A percentile compares a stretch with the other conserved stretches of the same genome.
Conservation (phyloP, 92 coral and sea anemone genomes). For the Heliopora coerulea region DNA sequence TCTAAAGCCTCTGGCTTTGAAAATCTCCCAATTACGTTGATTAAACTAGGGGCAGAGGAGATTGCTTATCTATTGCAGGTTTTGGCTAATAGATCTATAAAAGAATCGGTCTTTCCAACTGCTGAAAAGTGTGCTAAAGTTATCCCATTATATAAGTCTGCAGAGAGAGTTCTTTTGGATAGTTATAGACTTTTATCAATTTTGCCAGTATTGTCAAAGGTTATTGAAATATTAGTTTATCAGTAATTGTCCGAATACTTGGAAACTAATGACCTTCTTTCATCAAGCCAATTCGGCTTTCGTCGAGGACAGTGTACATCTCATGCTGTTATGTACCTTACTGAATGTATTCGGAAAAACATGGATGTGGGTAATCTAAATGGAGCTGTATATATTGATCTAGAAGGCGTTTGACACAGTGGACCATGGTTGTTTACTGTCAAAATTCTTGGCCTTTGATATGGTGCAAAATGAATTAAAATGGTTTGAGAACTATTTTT, state of each 20-base stretch:
- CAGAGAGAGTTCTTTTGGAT: too few species aligned
- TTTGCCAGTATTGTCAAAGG: too few species aligned
- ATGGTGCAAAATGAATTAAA: too few species aligned
- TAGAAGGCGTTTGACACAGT: slow-evolving; percentile 43
- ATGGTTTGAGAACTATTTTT: too few species aligned
- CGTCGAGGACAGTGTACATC: not conserved
- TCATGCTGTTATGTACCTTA: slow-evolving; percentile 14
- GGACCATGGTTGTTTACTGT: slow-evolving; percentile 25
- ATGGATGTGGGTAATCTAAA: slow-evolving; percentile 28
- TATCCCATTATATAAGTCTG: too few species aligned
- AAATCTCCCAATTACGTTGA: not conserved
- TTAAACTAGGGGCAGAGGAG: not conserved
- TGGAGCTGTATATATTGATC: slow-evolving; percentile 34
- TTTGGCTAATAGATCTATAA: not conserved
- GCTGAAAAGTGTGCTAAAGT: too few species aligned
- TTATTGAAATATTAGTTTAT: not conserved
- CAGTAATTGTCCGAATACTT: not conserved
- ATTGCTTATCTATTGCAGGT: not conserved
- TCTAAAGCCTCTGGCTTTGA: slow-evolving; percentile 7
- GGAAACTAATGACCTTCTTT: too few species aligned
- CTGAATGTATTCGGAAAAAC: slow-evolving; percentile 12
- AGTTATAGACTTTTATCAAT: too few species aligned
- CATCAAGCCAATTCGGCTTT: not conserved
- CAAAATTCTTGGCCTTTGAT: slow-evolving; percentile 8
- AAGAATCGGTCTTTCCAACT: too few species aligned